These are phyloP conservation scores for Poecilia wingei DNA, from an alignment of 2,797 vertebrate genomes.

Conservation along the genomic window DNA sequence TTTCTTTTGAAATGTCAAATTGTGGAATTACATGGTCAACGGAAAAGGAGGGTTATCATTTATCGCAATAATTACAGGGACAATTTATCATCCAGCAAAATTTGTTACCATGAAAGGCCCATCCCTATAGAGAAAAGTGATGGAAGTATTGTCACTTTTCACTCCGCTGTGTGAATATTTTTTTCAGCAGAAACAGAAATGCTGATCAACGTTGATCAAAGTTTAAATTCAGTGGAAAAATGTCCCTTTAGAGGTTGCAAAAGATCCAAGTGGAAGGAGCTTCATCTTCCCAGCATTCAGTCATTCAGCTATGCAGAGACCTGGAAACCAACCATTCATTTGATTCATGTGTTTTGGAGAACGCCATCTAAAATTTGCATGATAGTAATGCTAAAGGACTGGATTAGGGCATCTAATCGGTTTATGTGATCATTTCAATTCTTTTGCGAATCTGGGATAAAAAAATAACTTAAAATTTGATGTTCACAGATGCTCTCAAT, in stretches of 20 bases:
- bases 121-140: background rate
- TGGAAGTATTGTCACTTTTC: background rate
- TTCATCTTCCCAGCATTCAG: too few species aligned
- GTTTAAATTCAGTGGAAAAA: background rate
- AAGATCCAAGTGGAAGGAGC: too few species aligned
- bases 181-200: background rate
- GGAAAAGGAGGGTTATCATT: too few species aligned
- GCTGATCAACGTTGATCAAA: background rate
- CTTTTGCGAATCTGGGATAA: background rate
- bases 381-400: background rate
- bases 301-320: background rate
- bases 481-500: background rate
- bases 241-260: background rate
- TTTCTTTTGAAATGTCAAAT: too few species aligned
- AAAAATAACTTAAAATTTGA: background rate
- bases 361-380: background rate
- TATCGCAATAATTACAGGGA: too few species aligned
- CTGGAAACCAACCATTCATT: background rate
- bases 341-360: background rate
- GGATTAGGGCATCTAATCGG: background rate
- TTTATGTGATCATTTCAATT: background rate
- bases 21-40: too few species aligned
- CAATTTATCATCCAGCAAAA: too few species aligned
- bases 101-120: too few species aligned
- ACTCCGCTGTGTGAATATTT: background rate